Percentiles rank a stretch among this genome's conserved stretches.
phyloP scores from a whole-genome alignment of 2,797 vertebrate species.

The Enteromius radiatus region DNA sequence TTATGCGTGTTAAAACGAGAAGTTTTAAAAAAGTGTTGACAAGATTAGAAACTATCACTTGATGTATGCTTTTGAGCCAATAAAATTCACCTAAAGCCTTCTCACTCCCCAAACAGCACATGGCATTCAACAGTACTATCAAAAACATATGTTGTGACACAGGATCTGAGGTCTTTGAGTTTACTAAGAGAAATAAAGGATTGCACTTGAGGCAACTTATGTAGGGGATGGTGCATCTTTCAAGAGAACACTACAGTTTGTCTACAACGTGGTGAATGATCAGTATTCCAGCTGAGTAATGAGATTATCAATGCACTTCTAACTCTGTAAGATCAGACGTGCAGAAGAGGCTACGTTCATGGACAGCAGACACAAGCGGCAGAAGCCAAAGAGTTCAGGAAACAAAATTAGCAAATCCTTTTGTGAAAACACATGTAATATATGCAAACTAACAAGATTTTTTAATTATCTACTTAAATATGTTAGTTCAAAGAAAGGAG shows the following conservation, averaged over 20 bases:
- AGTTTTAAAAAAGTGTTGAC: background rate
- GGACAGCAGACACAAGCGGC: background rate
- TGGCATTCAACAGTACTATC: background rate
- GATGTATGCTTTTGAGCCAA: background rate
- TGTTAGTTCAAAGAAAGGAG: background rate
- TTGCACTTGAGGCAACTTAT: background rate
- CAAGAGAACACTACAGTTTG: background rate
- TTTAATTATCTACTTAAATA: background rate
- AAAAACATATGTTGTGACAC: background rate
- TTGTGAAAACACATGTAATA: background rate
- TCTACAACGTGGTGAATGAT: background rate
- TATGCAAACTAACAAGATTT: background rate
- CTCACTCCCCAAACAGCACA: background rate
- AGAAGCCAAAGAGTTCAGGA: background rate
- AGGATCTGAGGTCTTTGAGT: background rate
- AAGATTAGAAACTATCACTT: background rate
- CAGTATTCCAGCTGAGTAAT: slow-evolving; percentile 4
- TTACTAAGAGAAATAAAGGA: background rate
- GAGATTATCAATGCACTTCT: background rate
- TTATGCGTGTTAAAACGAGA: background rate
- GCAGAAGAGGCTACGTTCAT: background rate
- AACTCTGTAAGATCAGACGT: background rate
- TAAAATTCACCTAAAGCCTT: background rate
- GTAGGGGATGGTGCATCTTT: background rate
- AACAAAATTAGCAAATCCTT: too few relatives aligned